Conservation (phyloP, 2,888 invertebrate species). For the Amiota mariae region DNA sequence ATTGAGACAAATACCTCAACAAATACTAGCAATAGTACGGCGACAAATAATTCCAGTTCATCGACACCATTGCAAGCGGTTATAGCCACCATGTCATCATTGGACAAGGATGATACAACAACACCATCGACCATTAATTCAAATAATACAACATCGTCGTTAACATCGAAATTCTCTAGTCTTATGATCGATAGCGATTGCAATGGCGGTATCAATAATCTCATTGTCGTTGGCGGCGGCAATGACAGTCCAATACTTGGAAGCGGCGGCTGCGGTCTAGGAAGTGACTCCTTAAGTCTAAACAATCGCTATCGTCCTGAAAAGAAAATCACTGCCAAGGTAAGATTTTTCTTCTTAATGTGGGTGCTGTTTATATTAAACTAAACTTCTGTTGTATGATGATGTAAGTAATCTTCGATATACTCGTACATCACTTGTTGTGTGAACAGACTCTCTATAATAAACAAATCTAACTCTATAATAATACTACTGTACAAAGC, state of each 20-base stretch:
- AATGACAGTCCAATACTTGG: slow-evolving; percentile 59
- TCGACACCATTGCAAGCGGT: slow-evolving; percentile 69
- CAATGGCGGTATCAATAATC: slow-evolving; percentile 49
- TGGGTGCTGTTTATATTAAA: no score
- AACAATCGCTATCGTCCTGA: slow-evolving; percentile 72
- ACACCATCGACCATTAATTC: slow-evolving; percentile 64
- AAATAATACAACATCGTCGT: slow-evolving; percentile 62
- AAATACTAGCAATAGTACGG: slow-evolving; percentile 62
- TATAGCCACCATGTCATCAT: slow-evolving; percentile 54
- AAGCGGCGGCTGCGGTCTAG: slow-evolving; percentile 42
- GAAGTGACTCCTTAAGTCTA: slow-evolving; percentile 53
- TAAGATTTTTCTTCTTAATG: slow-evolving; percentile 47
- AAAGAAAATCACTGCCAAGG: slow-evolving; percentile 74
- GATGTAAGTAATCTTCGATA: no score
- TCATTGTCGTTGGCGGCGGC: slow-evolving; percentile 42
- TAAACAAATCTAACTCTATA: no score
- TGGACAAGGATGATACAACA: slow-evolving; percentile 66
- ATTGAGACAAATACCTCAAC: slow-evolving; percentile 62
- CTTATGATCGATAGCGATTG: slow-evolving; percentile 67
- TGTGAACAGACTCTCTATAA: no score
- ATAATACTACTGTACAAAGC: no score
- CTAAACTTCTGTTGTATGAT: no score
- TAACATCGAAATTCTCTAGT: slow-evolving; percentile 69
- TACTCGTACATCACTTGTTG: no score
- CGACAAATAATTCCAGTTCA: slow-evolving; percentile 66